Percentiles rank a stretch among this genome's conserved stretches.
Evolutionary conservation across 30 jellyfish, hydroid and myxozoan species (phyloP).

Genomic region (Cassiopea andromeda): DNA sequence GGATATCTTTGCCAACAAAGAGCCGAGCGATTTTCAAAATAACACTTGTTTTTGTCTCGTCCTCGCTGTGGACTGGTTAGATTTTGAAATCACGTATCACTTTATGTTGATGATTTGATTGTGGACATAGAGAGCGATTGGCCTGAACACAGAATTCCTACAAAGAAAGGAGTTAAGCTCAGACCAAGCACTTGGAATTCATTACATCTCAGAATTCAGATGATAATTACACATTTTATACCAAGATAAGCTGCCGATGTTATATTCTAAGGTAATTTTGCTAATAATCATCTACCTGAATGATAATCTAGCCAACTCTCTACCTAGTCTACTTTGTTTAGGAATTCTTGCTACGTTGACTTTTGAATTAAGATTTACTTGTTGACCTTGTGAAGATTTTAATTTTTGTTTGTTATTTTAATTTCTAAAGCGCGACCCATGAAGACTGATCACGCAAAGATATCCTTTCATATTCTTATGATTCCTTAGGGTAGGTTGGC

Average conservation of each 20-base stretch:
- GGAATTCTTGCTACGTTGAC: too few species aligned
- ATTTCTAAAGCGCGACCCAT: too few species aligned
- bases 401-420: too few species aligned
- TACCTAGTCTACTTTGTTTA: too few species aligned
- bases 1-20: slow-evolving; percentile 7
- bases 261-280: not conserved
- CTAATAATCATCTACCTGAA: too few species aligned
- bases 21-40: slow-evolving; percentile 51
- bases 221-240: not conserved
- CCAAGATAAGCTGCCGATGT: not conserved
- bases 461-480: too few species aligned
- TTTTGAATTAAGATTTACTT: too few species aligned
- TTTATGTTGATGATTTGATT: slow-evolving; percentile 6
- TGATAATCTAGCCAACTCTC: too few species aligned
- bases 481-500: too few species aligned
- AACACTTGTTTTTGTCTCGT: slow-evolving; percentile 33
- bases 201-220: not conserved
- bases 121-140: not conserved
- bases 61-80: not conserved
- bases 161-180: not conserved
- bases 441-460: too few species aligned
- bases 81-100: not conserved
- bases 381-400: too few species aligned
- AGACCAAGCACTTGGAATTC: not conserved
- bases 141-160: not conserved